A percentile compares a stretch with the other conserved stretches of the same genome.
Conservation (phyloP, 2,797 vertebrate species). For the Lophotriccus pileatus region DNA sequence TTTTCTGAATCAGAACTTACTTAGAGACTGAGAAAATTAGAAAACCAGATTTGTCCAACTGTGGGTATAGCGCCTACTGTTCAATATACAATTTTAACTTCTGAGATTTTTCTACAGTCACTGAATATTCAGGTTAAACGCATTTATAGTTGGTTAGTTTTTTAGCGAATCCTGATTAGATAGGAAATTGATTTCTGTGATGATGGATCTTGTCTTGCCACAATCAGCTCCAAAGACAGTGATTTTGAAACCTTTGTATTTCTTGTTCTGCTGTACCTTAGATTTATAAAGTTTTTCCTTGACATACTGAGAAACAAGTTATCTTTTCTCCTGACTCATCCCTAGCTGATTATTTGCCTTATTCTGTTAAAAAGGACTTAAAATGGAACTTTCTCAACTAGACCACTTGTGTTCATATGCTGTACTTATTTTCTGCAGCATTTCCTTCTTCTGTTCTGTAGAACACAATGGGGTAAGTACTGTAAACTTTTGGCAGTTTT, state of each 20-base stretch:
- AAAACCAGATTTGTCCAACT: not conserved
- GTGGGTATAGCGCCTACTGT: not conserved
- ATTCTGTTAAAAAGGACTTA: not conserved
- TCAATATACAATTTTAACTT: not conserved
- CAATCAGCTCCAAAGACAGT: not conserved
- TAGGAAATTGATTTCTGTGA: not conserved
- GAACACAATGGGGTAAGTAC: not conserved
- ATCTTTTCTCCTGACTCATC: not conserved
- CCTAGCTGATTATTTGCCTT: not conserved
- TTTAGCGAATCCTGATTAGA: not conserved
- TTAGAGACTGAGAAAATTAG: not conserved
- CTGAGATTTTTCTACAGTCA: not conserved
- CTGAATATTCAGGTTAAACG: not conserved
- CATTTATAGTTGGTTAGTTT: not conserved
- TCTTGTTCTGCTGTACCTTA: not conserved
- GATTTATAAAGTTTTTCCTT: not conserved
- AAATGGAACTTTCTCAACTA: not conserved
- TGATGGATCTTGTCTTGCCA: not conserved
- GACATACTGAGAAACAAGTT: not conserved
- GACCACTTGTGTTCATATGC: not conserved
- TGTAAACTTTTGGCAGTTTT: not conserved
- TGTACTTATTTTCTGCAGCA: not conserved
- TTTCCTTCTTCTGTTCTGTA: not conserved
- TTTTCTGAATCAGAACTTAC: not conserved
- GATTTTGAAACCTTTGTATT: not conserved